Conservation (phyloP, 1,140 invertebrate species). For the Oscheius sp. region DNA sequence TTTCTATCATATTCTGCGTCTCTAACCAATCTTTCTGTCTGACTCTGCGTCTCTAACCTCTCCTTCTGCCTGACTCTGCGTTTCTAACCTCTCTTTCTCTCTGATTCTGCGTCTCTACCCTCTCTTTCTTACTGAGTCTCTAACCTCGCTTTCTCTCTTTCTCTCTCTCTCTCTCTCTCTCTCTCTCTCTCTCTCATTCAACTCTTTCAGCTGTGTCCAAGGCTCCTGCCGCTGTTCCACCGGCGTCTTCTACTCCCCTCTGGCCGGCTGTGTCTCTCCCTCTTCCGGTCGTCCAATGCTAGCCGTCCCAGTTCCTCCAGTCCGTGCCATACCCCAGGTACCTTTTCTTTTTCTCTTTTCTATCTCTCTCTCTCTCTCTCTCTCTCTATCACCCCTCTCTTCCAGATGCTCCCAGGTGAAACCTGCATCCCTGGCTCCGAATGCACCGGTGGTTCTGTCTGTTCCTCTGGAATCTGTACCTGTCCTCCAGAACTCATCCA, state of each 20-base stretch:
- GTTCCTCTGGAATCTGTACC: constrained; percentile 48
- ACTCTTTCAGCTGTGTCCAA: constrained; percentile 28
- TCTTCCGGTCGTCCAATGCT: constrained; percentile 2
- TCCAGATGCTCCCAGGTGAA: constrained; percentile 52
- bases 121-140: too few species aligned
- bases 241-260: constrained; percentile 38
- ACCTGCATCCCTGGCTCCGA: constrained; percentile 54
- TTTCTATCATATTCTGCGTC: too few species aligned
- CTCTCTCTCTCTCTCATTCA: too few species aligned
- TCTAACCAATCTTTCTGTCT: too few species aligned
- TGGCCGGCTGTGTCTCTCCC: constrained; percentile 34
- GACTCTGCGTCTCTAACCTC: too few species aligned
- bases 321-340: constrained; percentile 48
- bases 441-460: constrained; percentile 52
- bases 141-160: neutral
- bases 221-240: constrained; percentile 39
- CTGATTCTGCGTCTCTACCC: too few species aligned
- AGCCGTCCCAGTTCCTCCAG: constrained; percentile 31
- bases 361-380: too few species aligned
- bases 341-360: too few species aligned
- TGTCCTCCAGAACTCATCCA: constrained; percentile 52
- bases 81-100: too few species aligned
- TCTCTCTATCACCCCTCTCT: too few species aligned
- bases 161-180: too few species aligned
- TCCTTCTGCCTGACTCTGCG: too few species aligned